Evolutionary conservation across 2,888 invertebrate genomes (phyloP).

Genomic region (Lasius fuliginosus): DNA sequence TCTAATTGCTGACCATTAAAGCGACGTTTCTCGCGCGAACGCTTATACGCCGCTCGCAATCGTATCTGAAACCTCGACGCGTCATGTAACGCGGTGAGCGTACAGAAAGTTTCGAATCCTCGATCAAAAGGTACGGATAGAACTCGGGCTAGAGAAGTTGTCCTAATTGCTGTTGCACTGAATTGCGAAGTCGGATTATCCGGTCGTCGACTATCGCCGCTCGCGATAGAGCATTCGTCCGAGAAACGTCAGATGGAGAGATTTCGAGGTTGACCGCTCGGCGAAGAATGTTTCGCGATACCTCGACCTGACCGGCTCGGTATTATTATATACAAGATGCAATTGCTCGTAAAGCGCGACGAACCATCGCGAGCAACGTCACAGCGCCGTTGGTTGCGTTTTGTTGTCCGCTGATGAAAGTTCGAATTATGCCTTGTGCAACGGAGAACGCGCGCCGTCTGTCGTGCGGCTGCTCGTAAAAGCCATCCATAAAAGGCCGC

Average conservation of each 20-base stretch:
- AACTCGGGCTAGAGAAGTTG: constrained; percentile 40
- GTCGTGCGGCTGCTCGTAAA: constrained; percentile 56
- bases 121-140: constrained; percentile 67
- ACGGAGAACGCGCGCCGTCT: constrained; percentile 27
- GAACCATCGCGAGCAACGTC: background rate
- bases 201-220: constrained; percentile 18
- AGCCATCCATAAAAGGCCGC: constrained; percentile 59
- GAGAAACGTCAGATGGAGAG: background rate
- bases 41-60: background rate
- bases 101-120: constrained; percentile 25
- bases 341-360: constrained; percentile 58
- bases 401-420: constrained; percentile 28
- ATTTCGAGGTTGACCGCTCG: background rate
- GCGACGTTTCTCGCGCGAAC: background rate
- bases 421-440: constrained; percentile 66
- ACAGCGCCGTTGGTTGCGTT: constrained; percentile 28
- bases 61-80: background rate
- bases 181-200: constrained; percentile 30
- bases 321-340: constrained; percentile 45
- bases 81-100: constrained; percentile 17
- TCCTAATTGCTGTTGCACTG: constrained; percentile 43
- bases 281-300: constrained; percentile 17
- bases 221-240: background rate
- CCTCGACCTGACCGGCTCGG: background rate
- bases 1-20: constrained; percentile 32